Evolutionary conservation across 35 echinoderm and acorn worm genomes (phyloP).

Genomic region (Eucidaris tribuloides): DNA sequence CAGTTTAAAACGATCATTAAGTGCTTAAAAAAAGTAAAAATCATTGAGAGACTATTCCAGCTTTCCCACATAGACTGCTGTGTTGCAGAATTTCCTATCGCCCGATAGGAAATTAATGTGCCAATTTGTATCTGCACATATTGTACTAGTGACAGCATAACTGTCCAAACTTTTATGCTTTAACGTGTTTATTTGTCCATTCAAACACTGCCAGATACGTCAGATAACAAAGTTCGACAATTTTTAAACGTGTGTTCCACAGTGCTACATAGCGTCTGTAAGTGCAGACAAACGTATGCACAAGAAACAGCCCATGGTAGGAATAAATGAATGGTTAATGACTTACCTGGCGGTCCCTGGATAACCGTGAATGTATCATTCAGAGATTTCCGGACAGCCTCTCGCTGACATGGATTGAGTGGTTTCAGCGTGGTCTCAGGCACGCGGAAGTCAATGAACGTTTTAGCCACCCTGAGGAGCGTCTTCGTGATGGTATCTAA

Average conservation of each 20-base stretch:
- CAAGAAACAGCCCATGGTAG: neutral
- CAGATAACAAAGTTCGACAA: neutral
- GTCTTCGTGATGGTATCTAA: neutral
- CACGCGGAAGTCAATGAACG: neutral
- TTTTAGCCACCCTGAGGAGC: neutral
- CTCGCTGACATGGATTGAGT: neutral
- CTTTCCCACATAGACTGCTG: too few relatives aligned
- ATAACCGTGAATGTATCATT: slow-evolving; percentile 36
- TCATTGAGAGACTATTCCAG: too few relatives aligned
- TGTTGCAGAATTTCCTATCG: too few relatives aligned
- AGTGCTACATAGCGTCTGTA: neutral
- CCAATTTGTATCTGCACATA: too few relatives aligned
- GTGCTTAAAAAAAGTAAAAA: too few relatives aligned
- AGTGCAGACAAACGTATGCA: too few relatives aligned
- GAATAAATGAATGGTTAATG: neutral
- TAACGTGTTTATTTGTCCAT: too few relatives aligned
- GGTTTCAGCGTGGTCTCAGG: slow-evolving; percentile 7
- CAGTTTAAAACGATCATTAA: too few relatives aligned
- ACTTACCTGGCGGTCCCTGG: slow-evolving; percentile 63
- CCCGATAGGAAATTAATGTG: too few relatives aligned
- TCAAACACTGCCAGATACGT: too few relatives aligned
- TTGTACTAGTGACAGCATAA: too few relatives aligned
- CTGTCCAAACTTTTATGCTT: too few relatives aligned
- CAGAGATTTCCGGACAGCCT: slow-evolving; percentile 17
- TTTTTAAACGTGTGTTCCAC: neutral